A percentile compares a stretch with the other conserved stretches of the same genome.
Conservation (phyloP, 2,113 vertebrate species). For the Cavia aperea region DNA sequence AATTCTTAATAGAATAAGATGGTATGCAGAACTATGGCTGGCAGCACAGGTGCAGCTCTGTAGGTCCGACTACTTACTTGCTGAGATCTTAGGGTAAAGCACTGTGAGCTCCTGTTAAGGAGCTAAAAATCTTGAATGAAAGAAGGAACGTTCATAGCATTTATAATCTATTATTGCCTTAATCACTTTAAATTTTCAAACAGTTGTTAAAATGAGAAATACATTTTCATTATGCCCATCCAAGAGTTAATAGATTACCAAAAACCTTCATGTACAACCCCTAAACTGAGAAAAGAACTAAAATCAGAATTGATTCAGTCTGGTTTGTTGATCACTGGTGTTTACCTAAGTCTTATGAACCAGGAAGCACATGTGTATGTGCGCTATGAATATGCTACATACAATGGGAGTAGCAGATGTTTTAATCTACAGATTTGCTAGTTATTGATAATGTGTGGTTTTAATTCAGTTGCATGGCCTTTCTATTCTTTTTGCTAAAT, state of each 20-base stretch:
- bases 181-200: conserved; percentile 30
- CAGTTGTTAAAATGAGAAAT: neutral
- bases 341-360: neutral
- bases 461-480: neutral
- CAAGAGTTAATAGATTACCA: neutral
- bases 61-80: neutral
- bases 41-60: neutral
- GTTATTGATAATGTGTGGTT: neutral
- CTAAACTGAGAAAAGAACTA: neutral
- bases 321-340: neutral
- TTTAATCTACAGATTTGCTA: neutral
- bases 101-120: neutral
- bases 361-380: neutral
- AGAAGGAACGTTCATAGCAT: neutral
- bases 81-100: neutral
- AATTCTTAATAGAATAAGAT: neutral
- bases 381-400: neutral
- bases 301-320: neutral
- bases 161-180: neutral
- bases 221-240: neutral
- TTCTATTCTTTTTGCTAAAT: neutral
- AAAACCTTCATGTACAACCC: neutral
- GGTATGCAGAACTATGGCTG: neutral
- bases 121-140: neutral
- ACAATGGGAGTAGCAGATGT: neutral